phyloP scores from a whole-genome alignment of 2,113 vertebrate species.

The Tragelaphus scriptus region DNA sequence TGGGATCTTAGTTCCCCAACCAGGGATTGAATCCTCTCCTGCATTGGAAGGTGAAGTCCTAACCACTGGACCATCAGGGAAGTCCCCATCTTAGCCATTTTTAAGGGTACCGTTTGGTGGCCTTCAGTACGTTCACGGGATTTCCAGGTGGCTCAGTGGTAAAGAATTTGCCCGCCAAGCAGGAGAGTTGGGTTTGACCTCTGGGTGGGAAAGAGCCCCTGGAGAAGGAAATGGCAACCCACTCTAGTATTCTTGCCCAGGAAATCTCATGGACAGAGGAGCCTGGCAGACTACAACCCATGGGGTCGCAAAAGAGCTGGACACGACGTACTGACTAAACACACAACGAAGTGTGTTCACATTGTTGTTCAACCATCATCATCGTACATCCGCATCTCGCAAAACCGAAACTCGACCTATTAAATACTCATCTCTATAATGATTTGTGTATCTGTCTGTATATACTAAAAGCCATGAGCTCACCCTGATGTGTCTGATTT shows the following conservation, averaged over 20 bases:
- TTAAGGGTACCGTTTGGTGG: too few species aligned
- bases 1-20: neutral
- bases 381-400: neutral
- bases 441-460: neutral
- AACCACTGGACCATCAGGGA: neutral
- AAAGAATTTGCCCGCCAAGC: neutral
- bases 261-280: neutral
- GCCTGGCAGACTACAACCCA: neutral
- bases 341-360: neutral
- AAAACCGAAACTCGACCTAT: neutral
- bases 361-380: neutral
- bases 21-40: neutral
- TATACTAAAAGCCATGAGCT: neutral
- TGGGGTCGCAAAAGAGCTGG: neutral
- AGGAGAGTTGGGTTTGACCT: neutral
- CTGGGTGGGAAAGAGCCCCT: neutral
- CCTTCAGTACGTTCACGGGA: neutral
- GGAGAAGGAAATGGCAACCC: neutral
- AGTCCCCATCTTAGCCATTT: neutral
- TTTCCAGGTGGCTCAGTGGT: neutral
- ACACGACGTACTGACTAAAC: rapidly evolving
- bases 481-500: too few species aligned
- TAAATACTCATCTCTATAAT: neutral
- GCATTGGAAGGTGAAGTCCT: neutral
- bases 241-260: neutral